Percentiles rank a stretch among this genome's conserved stretches.
Conservation (phyloP, 2,113 vertebrate species). For the Ciconia boyciana region DNA sequence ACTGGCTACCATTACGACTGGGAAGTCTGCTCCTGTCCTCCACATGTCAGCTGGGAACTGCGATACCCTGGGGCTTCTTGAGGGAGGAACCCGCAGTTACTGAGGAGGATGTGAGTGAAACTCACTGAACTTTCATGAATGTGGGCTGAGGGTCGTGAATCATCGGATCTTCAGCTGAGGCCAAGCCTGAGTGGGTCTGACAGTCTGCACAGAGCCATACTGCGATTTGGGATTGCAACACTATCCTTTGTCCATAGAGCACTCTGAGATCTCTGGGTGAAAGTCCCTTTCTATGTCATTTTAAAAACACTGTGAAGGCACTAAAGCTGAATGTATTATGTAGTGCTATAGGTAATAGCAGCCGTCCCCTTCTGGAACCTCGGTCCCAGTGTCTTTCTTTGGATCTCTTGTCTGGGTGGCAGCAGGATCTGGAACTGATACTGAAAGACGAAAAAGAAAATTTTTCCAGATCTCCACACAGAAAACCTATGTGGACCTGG, state of each 20-base stretch:
- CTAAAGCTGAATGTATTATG: too few species aligned
- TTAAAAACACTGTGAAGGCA: not conserved
- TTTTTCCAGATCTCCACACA: not conserved
- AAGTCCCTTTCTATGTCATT: not conserved
- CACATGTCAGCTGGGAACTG: not conserved
- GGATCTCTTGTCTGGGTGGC: not conserved
- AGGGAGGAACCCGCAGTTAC: conserved; percentile 1
- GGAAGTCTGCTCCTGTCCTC: conserved; percentile 18
- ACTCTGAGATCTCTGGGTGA: not conserved
- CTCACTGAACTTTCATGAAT: conserved; percentile 42
- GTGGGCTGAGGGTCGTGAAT: conserved; percentile 64
- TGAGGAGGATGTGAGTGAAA: conserved; percentile 58
- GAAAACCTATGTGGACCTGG: not conserved
- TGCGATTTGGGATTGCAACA: not conserved
- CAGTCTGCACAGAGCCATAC: not conserved
- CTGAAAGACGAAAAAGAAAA: not conserved
- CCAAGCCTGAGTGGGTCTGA: not conserved
- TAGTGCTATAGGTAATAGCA: not conserved
- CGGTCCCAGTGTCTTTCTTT: not conserved
- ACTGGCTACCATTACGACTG: not conserved
- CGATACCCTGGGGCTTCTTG: not conserved
- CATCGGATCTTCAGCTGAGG: not conserved
- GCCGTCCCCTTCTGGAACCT: accelerated
- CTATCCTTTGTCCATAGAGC: not conserved
- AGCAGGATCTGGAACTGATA: not conserved